Percentiles rank a stretch among this genome's conserved stretches.
These are phyloP conservation scores for Gobio occitaniae DNA, from an alignment of 2,797 vertebrate genomes.

Conservation along the genomic window DNA sequence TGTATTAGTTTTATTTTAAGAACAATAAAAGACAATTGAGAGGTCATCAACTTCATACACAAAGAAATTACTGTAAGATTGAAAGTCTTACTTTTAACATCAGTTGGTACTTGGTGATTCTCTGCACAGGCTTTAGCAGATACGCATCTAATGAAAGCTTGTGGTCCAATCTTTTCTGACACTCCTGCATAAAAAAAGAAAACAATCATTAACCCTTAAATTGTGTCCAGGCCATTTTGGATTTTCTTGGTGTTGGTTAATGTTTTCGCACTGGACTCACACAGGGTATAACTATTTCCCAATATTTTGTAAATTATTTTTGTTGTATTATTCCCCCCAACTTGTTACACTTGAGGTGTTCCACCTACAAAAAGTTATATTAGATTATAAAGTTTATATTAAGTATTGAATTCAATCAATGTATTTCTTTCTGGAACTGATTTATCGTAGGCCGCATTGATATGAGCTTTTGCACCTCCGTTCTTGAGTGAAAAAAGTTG, in stretches of 20 bases:
- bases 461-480: no score
- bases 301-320: no score
- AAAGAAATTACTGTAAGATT: not conserved
- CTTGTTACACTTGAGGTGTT: no score
- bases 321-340: no score
- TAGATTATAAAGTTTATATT: no score
- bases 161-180: slow-evolving; percentile 93
- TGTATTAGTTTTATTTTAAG: not conserved
- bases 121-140: slow-evolving; percentile 92
- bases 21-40: not conserved
- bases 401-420: no score
- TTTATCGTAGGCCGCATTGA: no score
- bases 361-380: no score
- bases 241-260: not conserved
- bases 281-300: no score
- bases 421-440: no score
- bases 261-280: no score
- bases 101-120: slow-evolving; percentile 93
- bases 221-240: not conserved
- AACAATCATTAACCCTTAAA: not conserved
- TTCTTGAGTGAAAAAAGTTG: no score
- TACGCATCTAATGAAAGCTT: slow-evolving; percentile 93
- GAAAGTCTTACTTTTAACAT: slow-evolving; percentile 85
- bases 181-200: slow-evolving; percentile 80
- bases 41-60: not conserved